Evolutionary conservation across 2,797 vertebrate genomes (phyloP).

Genomic region (Pangasius mekongensis): DNA sequence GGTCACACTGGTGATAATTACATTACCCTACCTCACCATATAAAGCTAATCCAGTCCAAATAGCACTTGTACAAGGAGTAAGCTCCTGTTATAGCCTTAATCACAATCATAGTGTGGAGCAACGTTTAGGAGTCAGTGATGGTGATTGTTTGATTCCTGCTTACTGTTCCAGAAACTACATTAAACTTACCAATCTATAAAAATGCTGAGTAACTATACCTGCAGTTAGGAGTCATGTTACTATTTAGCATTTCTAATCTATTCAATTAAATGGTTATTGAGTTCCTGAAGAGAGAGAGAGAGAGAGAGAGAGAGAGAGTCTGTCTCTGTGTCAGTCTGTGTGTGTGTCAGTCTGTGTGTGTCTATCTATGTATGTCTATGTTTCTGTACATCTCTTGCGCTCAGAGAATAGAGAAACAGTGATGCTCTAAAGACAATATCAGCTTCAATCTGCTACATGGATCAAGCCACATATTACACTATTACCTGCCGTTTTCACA

Average conservation of each 20-base stretch:
- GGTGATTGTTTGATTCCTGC: background rate
- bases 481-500: background rate
- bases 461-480: background rate
- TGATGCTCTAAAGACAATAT: background rate
- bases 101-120: background rate
- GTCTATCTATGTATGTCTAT: too few relatives aligned
- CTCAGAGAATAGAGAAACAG: background rate
- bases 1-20: background rate
- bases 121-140: background rate
- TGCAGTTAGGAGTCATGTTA: background rate
- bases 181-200: background rate
- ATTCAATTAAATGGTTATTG: background rate
- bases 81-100: background rate
- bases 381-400: background rate
- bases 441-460: background rate
- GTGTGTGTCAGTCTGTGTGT: too few relatives aligned
- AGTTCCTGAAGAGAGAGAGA: background rate
- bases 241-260: background rate
- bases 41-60: background rate
- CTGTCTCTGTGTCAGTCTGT: too few relatives aligned
- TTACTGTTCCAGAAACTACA: background rate
- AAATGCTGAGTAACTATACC: background rate
- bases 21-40: background rate
- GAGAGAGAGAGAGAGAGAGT: background rate
- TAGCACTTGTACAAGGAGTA: background rate